Percentiles rank a stretch among this genome's conserved stretches.
Evolutionary conservation across 2,888 invertebrate species (phyloP).

Genomic region (Sphinx pinastri): DNA sequence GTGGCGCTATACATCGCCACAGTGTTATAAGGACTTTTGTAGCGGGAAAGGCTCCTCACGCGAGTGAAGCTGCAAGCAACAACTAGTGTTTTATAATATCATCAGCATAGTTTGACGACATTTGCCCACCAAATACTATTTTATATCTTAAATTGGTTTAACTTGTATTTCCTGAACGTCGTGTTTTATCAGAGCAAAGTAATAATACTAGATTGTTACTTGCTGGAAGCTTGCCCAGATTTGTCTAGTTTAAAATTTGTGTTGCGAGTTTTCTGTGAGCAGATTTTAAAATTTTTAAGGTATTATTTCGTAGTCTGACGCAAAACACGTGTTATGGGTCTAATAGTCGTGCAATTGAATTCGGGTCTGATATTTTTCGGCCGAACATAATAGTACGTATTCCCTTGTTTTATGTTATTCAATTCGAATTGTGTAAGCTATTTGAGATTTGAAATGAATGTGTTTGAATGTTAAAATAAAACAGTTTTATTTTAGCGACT

Average conservation of each 20-base stretch:
- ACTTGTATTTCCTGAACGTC: neutral
- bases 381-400: neutral
- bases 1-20: too few species aligned
- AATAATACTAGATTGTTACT: slow-evolving; percentile 26
- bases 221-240: slow-evolving; percentile 12
- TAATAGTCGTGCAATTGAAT: slow-evolving; percentile 19
- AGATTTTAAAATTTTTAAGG: slow-evolving; percentile 11
- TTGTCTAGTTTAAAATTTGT: slow-evolving; percentile 14
- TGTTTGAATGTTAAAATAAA: too few species aligned
- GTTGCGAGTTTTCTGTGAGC: slow-evolving; percentile 10
- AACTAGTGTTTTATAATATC: too few species aligned
- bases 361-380: neutral
- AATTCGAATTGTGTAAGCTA: too few species aligned
- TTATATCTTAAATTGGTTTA: neutral
- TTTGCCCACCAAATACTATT: too few species aligned
- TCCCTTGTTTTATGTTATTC: neutral
- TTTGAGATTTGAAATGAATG: too few species aligned
- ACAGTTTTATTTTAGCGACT: too few species aligned
- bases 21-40: too few species aligned
- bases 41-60: too few species aligned
- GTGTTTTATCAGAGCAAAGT: neutral
- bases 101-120: too few species aligned
- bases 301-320: slow-evolving; percentile 5
- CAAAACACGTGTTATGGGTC: slow-evolving; percentile 21
- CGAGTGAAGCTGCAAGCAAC: too few species aligned